Conservation (phyloP, 1,140 invertebrate species). For the Aphelenchoides besseyi region DNA sequence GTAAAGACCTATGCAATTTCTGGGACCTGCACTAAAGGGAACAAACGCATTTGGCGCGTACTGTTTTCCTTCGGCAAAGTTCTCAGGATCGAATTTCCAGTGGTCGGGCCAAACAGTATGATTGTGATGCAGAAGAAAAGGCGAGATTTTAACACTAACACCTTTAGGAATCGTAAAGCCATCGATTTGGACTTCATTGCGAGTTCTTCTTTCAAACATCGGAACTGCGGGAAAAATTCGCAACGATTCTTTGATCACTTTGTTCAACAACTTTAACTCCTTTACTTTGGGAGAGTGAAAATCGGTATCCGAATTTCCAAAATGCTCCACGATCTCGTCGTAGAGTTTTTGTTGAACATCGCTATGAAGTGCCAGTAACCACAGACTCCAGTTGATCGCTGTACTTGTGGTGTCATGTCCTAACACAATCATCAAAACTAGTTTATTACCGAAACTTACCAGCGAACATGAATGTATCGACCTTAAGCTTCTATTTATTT, state of each 20-base stretch:
- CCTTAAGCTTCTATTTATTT: too few relatives aligned
- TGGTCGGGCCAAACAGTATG: constrained; percentile 26
- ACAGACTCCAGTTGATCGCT: constrained; percentile 32
- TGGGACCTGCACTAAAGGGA: constrained; percentile 63
- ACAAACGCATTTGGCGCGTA: constrained; percentile 44
- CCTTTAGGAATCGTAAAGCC: constrained; percentile 6
- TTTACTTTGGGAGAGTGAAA: constrained; percentile 8
- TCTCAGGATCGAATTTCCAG: constrained; percentile 32
- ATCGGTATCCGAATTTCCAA: constrained; percentile 19
- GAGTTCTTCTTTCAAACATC: neutral
- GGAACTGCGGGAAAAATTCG: constrained; percentile 24
- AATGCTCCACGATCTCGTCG: constrained; percentile 33
- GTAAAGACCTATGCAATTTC: constrained; percentile 64
- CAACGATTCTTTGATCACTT: constrained; percentile 24
- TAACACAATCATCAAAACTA: constrained; percentile 22
- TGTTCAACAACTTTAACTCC: constrained; percentile 21
- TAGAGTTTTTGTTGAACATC: constrained; percentile 35
- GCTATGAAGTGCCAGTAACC: constrained; percentile 38
- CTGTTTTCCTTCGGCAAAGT: neutral
- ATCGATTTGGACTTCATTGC: constrained; percentile 6
- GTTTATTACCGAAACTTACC: constrained; percentile 46
- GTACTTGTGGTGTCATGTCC: constrained; percentile 38
- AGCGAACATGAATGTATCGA: constrained; percentile 77
- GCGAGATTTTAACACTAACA: neutral
- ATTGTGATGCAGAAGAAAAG: constrained; percentile 17